Evolutionary conservation across 2,888 invertebrate genomes (phyloP).

Genomic region (Hybos culiciformis): DNA sequence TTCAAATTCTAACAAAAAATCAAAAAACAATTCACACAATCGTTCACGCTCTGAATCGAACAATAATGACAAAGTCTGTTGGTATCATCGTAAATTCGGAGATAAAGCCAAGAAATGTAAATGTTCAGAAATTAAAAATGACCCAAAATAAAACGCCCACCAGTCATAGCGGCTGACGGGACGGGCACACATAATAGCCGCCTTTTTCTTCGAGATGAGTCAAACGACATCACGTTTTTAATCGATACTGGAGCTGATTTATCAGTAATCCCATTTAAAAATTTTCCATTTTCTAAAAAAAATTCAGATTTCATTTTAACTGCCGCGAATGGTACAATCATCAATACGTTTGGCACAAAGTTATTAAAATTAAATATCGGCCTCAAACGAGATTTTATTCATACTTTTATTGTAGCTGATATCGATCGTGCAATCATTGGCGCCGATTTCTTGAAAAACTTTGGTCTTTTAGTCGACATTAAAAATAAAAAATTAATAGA

Average conservation of each 20-base stretch:
- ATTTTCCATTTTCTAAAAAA: background rate
- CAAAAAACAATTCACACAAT: too few species aligned
- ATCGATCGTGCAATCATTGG: background rate
- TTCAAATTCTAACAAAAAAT: too few species aligned
- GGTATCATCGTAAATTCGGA: too few species aligned
- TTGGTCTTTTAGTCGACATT: background rate
- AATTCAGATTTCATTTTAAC: background rate
- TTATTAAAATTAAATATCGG: background rate
- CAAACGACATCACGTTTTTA: background rate
- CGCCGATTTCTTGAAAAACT: background rate
- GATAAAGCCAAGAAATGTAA: background rate
- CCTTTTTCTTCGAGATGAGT: background rate
- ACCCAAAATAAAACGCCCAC: background rate
- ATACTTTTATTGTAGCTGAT: background rate
- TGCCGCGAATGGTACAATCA: background rate
- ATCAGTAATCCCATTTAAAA: background rate
- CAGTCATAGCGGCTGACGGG: background rate
- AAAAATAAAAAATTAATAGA: background rate
- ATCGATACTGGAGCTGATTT: background rate
- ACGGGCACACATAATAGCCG: background rate
- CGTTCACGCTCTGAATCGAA: too few species aligned
- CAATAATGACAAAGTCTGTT: too few species aligned
- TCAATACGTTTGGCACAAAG: background rate
- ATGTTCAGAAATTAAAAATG: background rate
- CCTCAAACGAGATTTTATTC: background rate